phyloP scores from a whole-genome alignment of 2,797 vertebrate species.

The Gadopsis bispinosus region DNA sequence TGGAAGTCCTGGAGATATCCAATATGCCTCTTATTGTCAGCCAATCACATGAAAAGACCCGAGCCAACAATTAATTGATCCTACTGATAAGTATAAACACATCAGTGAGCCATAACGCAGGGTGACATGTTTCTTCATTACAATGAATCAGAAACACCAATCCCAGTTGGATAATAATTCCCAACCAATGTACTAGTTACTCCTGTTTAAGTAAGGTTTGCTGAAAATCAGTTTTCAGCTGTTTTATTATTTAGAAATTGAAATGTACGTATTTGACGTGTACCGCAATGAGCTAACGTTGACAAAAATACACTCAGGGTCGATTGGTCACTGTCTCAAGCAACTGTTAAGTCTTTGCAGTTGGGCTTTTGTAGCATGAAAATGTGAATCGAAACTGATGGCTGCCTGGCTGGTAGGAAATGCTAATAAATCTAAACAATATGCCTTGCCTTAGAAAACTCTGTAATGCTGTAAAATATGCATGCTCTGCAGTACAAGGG shows the following conservation, averaged over 20 bases:
- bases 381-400: constrained; percentile 28
- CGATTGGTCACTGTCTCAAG: background rate
- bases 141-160: background rate
- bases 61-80: background rate
- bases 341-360: background rate
- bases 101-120: background rate
- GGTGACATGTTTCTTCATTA: background rate
- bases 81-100: background rate
- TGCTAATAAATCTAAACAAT: background rate
- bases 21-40: background rate
- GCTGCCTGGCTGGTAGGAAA: background rate
- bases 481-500: background rate
- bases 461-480: background rate
- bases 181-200: background rate
- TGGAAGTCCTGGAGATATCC: background rate
- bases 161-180: background rate
- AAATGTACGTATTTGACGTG: background rate
- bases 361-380: constrained; percentile 1
- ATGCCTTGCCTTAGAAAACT: background rate
- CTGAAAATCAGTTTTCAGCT: background rate
- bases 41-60: background rate
- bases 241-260: background rate
- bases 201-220: background rate
- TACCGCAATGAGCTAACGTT: background rate
- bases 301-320: constrained; percentile 9